phyloP scores from a whole-genome alignment of 2,113 vertebrate genomes.

The Zosterops hypoxanthus region DNA sequence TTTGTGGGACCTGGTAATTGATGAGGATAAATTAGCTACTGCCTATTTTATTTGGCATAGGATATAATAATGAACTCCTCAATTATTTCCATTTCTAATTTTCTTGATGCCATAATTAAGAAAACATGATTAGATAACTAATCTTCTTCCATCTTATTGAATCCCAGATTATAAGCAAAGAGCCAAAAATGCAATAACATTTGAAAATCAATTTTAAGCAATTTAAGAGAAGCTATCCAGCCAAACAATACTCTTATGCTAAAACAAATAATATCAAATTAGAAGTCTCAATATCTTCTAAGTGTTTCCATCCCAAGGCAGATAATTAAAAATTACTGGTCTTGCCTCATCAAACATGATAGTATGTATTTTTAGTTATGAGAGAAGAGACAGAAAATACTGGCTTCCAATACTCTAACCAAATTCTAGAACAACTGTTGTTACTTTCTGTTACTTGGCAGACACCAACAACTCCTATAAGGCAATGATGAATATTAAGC shows the following conservation, averaged over 20 bases:
- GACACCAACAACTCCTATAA: neutral
- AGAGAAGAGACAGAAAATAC: neutral
- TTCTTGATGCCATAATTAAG: neutral
- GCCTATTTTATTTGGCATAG: neutral
- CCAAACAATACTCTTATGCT: neutral
- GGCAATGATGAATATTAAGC: constrained; percentile 23
- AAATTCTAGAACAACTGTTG: neutral
- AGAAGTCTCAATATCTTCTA: neutral
- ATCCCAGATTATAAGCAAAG: neutral
- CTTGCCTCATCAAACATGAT: neutral
- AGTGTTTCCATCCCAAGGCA: neutral
- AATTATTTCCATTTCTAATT: neutral
- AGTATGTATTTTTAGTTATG: neutral
- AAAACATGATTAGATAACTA: constrained; percentile 10
- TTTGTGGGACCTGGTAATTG: neutral
- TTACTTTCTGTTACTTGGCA: neutral
- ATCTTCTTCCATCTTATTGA: neutral
- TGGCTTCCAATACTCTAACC: neutral
- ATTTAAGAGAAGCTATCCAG: neutral
- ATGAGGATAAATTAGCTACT: neutral
- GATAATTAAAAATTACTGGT: neutral
- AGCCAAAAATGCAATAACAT: neutral
- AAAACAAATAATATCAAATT: neutral
- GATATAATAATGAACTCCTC: neutral
- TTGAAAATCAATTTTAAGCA: neutral